Conservation (phyloP, 64 coral and sea anemone species). For the Platygyra sinensis region DNA sequence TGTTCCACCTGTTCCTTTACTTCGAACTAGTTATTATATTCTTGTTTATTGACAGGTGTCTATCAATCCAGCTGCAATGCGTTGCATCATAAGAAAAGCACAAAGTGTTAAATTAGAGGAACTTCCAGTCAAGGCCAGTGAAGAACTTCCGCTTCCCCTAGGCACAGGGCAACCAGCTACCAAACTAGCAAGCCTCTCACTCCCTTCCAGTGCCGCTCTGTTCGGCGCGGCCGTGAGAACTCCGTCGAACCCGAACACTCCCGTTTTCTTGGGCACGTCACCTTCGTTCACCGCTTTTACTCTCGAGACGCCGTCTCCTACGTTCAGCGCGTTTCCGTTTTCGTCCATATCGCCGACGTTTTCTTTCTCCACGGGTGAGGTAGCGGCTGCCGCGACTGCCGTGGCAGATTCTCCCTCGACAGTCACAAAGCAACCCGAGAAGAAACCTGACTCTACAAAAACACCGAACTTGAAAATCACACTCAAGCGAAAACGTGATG, state of each 20-base stretch:
- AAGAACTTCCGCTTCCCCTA: conserved; percentile 31
- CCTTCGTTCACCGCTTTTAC: conserved; percentile 69
- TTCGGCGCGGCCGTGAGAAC: conserved; percentile 60
- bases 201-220: conserved; percentile 65
- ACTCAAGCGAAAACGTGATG: conserved; percentile 79
- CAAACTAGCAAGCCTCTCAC: conserved; percentile 71
- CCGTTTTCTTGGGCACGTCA: conserved; percentile 64
- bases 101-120: conserved; percentile 77
- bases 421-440: conserved; percentile 58
- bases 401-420: conserved; percentile 7
- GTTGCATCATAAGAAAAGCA: conserved; percentile 85
- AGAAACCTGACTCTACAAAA: conserved; percentile 76
- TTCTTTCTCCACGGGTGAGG: conserved; percentile 61
- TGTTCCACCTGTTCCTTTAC: background rate
- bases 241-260: conserved; percentile 79
- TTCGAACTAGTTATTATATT: background rate
- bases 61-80: conserved; percentile 87
- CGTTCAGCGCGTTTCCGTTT: conserved; percentile 78
- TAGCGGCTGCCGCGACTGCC: conserved; percentile 3
- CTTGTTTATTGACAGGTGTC: conserved; percentile 67
- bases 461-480: conserved; percentile 72
- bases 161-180: conserved; percentile 17
- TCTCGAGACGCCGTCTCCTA: conserved; percentile 87
- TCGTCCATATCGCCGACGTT: conserved; percentile 86
- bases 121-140: conserved; percentile 64